Base-by-base conservation (phyloP, 2,888 invertebrate species). In the Erynnis tages region DNA sequence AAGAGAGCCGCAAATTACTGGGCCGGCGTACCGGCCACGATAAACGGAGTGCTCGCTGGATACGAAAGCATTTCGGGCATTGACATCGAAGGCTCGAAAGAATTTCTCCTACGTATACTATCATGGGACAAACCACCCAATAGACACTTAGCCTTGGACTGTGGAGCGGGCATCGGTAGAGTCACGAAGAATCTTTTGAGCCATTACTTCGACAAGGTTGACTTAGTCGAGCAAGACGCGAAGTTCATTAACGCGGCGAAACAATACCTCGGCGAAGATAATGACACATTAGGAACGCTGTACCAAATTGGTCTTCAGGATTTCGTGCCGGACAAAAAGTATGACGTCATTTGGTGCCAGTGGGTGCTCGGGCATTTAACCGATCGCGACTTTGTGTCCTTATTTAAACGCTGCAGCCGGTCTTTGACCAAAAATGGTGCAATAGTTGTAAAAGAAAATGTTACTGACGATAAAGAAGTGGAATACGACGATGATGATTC, bases 111-210 rank as follows among this genome's bases (percentile, higher is more conserved):
- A 45, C 63, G 73, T 52, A 65, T 88, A 52, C 66, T 86, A 49
- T 58, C 66, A 8, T 65, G 64, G 1, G 91, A 93, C 53, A 71
- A 71, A 35, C 74, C 82, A 40, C 93, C 93, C 2, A 91, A 86
- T 0, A 92, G 84, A 45, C 37, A 44, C 23, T 83, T 91, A 55
- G 98, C 96, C 1, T 82, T 98, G 5, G 99, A 99, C 73, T 99
- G 99, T 80, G 99, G 99, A 2, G 96, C 98, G 10, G 99, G 99
- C 1, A 99, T 99, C 63, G 99, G 99, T 0, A 91, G 99, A 64
- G 94, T 99, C 30, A 95, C 96, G 1, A 97, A 97, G 74, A 91
- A 95, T 56, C 63, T 99, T 7, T 86, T 99, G 13, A 87, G 94
- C 47, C 93, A 95, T 34, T 81, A 93, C 59, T 99, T 98, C 80